Base-by-base conservation (phyloP, 2,113 vertebrate species). In the Coreoperca whiteheadi region DNA sequence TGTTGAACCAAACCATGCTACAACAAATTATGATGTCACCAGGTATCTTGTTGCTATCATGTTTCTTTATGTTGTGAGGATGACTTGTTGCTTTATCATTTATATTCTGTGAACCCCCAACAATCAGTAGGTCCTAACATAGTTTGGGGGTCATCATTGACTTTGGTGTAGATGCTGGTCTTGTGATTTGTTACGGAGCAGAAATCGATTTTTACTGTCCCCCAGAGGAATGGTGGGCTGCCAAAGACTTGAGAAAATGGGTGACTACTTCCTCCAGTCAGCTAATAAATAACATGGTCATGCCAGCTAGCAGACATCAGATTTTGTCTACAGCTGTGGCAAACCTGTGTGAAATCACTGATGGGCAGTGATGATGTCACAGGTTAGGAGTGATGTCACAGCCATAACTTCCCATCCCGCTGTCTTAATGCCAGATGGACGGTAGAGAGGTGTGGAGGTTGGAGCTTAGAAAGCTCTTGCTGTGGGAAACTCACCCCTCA, bases 281-380 rank as follows among this genome's bases (percentile, higher is more conserved):
- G 30, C 76, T 46, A 88, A 30, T 95, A 95, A 96, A 95, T 95
- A 91, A 91, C 61, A 72, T 54, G 65, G 73, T 92, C 88, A 90
- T 86, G 89, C 90, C 88, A 88, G 84, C 87, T 30, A 63, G 85
- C 73, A 92, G 92, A 93, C 91, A 89, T 90, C 88, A 87, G 88
- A 84, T 90, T 90, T 90, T 86, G 92, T 87, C 88, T 86, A 89
- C 87, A 80, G 88, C 90, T 88, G 88, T 85, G 88, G 93, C 88
- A 88, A 95, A 93, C 88, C 87, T 60, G 46, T 75, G 90, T 80
- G 81, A 91, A 91, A 84, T 93, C 90, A 90, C 92, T 91, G 92
- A 93, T 87, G 83, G 92, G 90, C 89, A 88, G 81, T 90, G 90
- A 93, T 95, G 94, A 95, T 95, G 94, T 95, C 94, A 96, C 88